Conservation (phyloP, 1,140 invertebrate genomes). For the Trypoxylus dichotomus region DNA sequence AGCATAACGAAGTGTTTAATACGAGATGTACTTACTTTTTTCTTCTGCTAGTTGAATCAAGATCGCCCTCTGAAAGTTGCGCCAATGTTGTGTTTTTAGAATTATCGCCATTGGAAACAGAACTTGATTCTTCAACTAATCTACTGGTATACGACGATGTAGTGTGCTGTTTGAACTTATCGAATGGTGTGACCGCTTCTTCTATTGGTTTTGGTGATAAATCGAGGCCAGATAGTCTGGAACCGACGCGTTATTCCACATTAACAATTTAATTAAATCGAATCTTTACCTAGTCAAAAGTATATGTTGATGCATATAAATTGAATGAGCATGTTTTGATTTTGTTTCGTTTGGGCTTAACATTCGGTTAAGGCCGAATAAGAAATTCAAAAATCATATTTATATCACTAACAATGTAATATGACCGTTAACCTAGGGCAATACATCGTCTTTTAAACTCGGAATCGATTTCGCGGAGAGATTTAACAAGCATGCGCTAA, state of each 20-base stretch:
- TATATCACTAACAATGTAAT: not conserved
- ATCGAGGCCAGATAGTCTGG: conserved; percentile 49
- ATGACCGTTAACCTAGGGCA: conserved; percentile 30
- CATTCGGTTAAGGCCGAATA: conserved; percentile 37
- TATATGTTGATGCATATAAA: conserved; percentile 53
- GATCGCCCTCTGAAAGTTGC: conserved; percentile 37
- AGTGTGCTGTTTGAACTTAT: conserved; percentile 44
- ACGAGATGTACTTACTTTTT: conserved; percentile 46
- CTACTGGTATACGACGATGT: conserved; percentile 31
- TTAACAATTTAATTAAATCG: not conserved
- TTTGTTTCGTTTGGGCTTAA: conserved; percentile 44
- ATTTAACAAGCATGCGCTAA: not conserved
- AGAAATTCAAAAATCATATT: not conserved
- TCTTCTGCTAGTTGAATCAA: conserved; percentile 35
- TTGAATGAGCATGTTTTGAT: conserved; percentile 45
- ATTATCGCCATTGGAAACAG: conserved; percentile 7
- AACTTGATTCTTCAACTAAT: not conserved
- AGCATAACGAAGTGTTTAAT: not conserved
- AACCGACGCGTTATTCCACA: conserved; percentile 29
- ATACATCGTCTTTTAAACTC: conserved; percentile 28
- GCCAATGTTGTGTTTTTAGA: conserved; percentile 23
- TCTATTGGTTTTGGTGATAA: conserved; percentile 46
- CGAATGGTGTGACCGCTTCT: conserved; percentile 42
- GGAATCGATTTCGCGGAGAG: not conserved
- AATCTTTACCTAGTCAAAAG: conserved; percentile 49